Conservation (phyloP, 53 echinoderm and acorn worm genomes). For the Glandiceps talaboti region DNA sequence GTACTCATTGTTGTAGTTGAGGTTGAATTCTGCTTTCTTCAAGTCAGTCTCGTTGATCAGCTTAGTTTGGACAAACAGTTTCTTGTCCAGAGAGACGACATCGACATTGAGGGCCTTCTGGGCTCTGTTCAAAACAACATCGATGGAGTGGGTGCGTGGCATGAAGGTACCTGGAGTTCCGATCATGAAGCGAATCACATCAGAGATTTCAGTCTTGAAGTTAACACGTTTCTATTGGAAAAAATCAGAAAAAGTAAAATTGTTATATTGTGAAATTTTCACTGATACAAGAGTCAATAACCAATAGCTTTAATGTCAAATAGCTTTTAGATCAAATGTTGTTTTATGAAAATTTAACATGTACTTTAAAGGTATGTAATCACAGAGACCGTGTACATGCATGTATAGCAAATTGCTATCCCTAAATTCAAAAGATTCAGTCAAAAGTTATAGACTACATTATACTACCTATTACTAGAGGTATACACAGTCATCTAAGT, state of each 20-base stretch:
- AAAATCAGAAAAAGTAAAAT: neutral
- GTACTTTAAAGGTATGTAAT: too few species aligned
- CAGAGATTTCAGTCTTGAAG: neutral
- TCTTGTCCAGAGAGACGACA: conserved; percentile 25
- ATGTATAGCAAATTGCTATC: too few species aligned
- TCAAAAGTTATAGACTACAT: too few species aligned
- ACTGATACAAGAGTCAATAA: too few species aligned
- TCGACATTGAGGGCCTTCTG: conserved; percentile 23
- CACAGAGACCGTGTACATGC: too few species aligned
- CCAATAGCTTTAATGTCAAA: too few species aligned
- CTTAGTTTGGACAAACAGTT: conserved; percentile 3
- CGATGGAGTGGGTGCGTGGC: conserved; percentile 28
- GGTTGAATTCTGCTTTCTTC: neutral
- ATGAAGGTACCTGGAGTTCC: conserved; percentile 39
- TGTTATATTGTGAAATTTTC: too few species aligned
- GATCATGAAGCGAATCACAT: conserved; percentile 35
- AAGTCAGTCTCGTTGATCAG: conserved; percentile 2
- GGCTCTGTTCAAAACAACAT: conserved; percentile 28
- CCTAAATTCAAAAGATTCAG: too few species aligned
- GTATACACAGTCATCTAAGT: too few species aligned
- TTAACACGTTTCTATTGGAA: conserved; percentile 13
- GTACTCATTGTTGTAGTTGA: neutral
- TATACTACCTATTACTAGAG: too few species aligned
- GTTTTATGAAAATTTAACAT: too few species aligned
- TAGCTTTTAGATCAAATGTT: too few species aligned